phyloP scores from a whole-genome alignment of 2,797 vertebrate genomes.

The Propithecus deckenii region DNA sequence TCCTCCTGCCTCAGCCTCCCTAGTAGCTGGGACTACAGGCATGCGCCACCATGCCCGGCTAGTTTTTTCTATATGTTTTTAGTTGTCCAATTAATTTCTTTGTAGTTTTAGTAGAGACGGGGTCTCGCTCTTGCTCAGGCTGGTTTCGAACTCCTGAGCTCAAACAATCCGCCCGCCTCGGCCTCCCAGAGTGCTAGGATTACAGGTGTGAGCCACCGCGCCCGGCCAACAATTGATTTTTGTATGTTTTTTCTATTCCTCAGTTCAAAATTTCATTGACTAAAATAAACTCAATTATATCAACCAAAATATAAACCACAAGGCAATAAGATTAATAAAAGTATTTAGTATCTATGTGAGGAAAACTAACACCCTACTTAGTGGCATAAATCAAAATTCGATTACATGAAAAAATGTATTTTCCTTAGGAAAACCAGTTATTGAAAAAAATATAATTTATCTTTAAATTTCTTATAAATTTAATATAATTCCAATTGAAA shows the following conservation, averaged over 20 bases:
- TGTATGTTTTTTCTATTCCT: not conserved
- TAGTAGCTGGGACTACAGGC: no score
- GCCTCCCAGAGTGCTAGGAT: no score
- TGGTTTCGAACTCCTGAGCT: no score
- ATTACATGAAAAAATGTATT: not conserved
- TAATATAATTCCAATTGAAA: not conserved
- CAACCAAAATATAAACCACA: not conserved
- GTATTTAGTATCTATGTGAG: not conserved
- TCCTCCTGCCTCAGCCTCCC: no score
- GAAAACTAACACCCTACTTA: not conserved
- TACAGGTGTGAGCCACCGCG: no score
- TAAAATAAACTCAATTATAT: constrained; percentile 9
- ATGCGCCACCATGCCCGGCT: no score
- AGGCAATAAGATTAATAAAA: not conserved
- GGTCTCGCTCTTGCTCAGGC: no score
- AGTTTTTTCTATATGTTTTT: no score
- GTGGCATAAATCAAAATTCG: not conserved
- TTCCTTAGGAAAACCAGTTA: not conserved
- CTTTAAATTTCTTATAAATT: not conserved
- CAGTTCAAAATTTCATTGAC: not conserved
- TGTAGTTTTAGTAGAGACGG: no score
- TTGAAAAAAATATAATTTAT: not conserved
- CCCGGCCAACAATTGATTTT: no score
- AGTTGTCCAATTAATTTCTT: no score
- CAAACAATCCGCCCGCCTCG: no score